These are phyloP conservation scores for Phyllotreta cruciferae DNA, from an alignment of 2,888 invertebrate genomes.

Conservation along the genomic window DNA sequence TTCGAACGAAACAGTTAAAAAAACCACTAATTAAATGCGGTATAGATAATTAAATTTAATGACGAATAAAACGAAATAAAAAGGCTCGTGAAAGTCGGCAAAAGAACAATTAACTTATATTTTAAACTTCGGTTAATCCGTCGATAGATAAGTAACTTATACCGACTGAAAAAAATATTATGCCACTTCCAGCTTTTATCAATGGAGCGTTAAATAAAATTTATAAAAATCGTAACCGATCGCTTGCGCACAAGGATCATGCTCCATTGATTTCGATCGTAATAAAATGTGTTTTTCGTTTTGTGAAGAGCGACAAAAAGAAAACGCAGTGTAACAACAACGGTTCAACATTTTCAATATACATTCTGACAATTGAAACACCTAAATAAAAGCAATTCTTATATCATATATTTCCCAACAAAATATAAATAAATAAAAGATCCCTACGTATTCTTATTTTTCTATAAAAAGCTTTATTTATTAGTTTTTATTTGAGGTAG, in stretches of 20 bases:
- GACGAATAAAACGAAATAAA: not conserved
- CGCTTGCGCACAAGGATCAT: constrained; percentile 4
- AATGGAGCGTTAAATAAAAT: constrained; percentile 18
- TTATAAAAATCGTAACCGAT: constrained; percentile 14
- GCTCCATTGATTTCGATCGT: constrained; percentile 7
- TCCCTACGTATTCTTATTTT: too few relatives aligned
- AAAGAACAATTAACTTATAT: not conserved
- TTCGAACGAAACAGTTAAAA: too few relatives aligned
- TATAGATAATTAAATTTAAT: constrained; percentile 3
- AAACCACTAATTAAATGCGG: not conserved
- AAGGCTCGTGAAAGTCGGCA: not conserved
- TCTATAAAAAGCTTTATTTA: too few relatives aligned
- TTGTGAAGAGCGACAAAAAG: not conserved
- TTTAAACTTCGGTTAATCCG: too few relatives aligned
- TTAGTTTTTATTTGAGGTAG: too few relatives aligned
- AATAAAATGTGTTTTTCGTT: constrained; percentile 11
- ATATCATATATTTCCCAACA: too few relatives aligned
- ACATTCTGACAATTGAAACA: too few relatives aligned
- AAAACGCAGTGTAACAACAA: not conserved
- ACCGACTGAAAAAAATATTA: not conserved
- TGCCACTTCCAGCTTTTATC: not conserved
- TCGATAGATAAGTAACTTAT: too few relatives aligned
- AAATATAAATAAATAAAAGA: too few relatives aligned
- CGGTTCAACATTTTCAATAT: too few relatives aligned
- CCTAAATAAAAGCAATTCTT: too few relatives aligned